A percentile compares a stretch with the other conserved stretches of the same genome.
These are phyloP conservation scores for Seira sanloemensis DNA, from an alignment of 2,888 invertebrate species.

Conservation along the genomic window DNA sequence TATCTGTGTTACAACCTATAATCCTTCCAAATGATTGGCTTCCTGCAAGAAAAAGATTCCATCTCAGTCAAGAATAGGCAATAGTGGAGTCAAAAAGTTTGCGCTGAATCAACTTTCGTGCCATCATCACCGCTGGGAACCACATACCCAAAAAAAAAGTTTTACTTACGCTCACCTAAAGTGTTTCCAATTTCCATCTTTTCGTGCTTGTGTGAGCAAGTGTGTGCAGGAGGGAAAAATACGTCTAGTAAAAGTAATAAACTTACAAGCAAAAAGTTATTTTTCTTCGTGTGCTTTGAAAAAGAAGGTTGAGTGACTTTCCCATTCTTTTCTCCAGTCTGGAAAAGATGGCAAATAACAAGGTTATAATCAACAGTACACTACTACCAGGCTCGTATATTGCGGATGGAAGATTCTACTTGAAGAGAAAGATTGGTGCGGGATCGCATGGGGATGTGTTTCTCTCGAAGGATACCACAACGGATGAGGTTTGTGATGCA, in stretches of 20 bases:
- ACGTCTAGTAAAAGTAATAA: background rate
- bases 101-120: background rate
- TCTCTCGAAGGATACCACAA: slow-evolving; percentile 54
- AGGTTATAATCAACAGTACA: slow-evolving; percentile 56
- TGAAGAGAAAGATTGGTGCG: slow-evolving; percentile 56
- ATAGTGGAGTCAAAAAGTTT: background rate
- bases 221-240: background rate
- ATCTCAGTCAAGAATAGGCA: background rate
- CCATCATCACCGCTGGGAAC: background rate
- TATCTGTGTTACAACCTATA: too few species aligned
- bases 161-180: background rate
- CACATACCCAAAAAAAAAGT: background rate
- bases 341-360: slow-evolving; percentile 15
- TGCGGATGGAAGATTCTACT: slow-evolving; percentile 58
- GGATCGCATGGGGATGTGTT: slow-evolving; percentile 66
- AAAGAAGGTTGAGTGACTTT: slow-evolving; percentile 21
- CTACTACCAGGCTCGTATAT: slow-evolving; percentile 50
- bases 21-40: background rate
- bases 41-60: background rate
- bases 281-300: too few species aligned
- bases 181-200: background rate
- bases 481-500: slow-evolving; percentile 54
- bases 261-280: background rate
- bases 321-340: background rate
- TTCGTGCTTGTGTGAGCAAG: background rate